A percentile compares a stretch with the other conserved stretches of the same genome.
phyloP scores from a whole-genome alignment of 2,888 invertebrate species.

The Cephus pulcher region DNA sequence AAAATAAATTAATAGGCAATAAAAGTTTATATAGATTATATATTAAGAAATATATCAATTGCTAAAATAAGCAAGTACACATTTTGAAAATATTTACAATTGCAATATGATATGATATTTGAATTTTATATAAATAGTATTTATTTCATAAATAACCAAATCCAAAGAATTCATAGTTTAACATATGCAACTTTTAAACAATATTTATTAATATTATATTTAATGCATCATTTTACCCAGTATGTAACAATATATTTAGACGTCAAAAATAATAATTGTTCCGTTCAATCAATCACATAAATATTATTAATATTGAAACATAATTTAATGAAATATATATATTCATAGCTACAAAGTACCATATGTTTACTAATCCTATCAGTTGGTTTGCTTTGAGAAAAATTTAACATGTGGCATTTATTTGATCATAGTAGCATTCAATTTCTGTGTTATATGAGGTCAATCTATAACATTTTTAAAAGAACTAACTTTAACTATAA shows the following conservation, averaged over 20 bases:
- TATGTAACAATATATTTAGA: not conserved
- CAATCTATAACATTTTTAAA: not conserved
- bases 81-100: not conserved
- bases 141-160: not conserved
- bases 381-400: not conserved
- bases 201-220: too few species aligned
- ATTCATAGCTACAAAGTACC: not conserved
- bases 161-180: not conserved
- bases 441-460: not conserved
- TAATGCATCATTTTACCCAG: not conserved
- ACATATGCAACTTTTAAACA: not conserved
- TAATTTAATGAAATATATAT: not conserved
- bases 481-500: not conserved
- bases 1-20: not conserved
- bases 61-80: not conserved
- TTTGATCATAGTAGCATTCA: not conserved
- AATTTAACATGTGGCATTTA: not conserved
- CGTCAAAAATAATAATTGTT: not conserved
- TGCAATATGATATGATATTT: not conserved
- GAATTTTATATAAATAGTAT: not conserved
- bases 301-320: not conserved
- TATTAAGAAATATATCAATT: not conserved
- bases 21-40: not conserved
- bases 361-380: not conserved
- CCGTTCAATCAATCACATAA: not conserved